Evolutionary conservation across 2,888 invertebrate genomes (phyloP).

Genomic region (Mycogona germanica): DNA sequence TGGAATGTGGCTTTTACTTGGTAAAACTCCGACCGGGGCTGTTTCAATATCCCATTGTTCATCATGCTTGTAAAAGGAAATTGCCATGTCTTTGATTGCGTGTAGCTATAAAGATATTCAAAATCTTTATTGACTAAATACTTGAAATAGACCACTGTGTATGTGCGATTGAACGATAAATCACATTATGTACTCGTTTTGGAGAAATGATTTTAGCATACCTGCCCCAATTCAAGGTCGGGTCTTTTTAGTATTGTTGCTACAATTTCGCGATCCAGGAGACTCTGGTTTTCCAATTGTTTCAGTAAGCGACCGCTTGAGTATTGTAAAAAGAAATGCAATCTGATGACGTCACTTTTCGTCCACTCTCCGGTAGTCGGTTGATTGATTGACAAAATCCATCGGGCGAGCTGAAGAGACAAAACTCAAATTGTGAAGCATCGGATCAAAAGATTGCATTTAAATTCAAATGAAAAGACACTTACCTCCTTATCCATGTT

Average conservation of each 20-base stretch:
- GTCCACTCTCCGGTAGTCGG: not conserved
- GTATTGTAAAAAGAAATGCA: not conserved
- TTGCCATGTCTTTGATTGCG: not conserved
- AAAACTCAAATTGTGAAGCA: too few relatives aligned
- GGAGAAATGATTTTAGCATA: not conserved
- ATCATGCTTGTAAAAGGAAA: not conserved
- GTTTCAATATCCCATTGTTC: not conserved
- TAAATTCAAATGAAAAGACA: not conserved
- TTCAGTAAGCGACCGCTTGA: not conserved
- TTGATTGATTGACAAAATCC: not conserved
- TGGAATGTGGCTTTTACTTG: not conserved
- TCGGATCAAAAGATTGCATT: not conserved
- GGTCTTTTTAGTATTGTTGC: not conserved
- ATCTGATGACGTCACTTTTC: not conserved
- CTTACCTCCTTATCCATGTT: not conserved
- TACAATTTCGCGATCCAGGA: not conserved
- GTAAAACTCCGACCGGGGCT: not conserved
- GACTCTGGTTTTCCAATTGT: not conserved
- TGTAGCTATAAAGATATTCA: not conserved
- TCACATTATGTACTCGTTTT: not conserved
- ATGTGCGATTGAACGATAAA: too few relatives aligned
- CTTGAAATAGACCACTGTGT: too few relatives aligned
- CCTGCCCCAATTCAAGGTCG: not conserved
- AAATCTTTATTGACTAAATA: not conserved
- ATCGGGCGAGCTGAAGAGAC: constrained; percentile 3